These are phyloP conservation scores for Hirtodrosophila histrioides DNA, from an alignment of 2,888 invertebrate species.

Conservation along the genomic window DNA sequence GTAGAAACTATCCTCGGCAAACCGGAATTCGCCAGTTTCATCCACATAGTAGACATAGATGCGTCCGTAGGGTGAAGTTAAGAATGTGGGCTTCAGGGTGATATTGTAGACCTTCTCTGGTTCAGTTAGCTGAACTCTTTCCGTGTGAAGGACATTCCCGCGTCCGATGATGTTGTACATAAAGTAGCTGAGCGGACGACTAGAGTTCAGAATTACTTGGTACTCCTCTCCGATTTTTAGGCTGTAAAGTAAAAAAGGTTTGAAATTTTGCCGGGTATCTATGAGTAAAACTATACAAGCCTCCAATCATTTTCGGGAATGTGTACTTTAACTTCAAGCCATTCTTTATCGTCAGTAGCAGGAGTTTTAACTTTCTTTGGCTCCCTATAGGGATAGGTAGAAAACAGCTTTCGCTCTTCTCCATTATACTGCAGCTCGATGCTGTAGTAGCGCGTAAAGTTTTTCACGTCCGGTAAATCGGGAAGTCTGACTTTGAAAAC, in stretches of 20 bases:
- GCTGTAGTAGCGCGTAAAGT: slow-evolving; percentile 60
- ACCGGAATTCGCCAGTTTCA: slow-evolving; percentile 91
- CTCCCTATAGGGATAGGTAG: slow-evolving; percentile 72
- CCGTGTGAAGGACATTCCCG: slow-evolving; percentile 92
- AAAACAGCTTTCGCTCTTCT: slow-evolving; percentile 62
- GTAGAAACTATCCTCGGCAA: slow-evolving; percentile 93
- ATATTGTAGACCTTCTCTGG: slow-evolving; percentile 86
- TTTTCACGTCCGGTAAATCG: slow-evolving; percentile 80
- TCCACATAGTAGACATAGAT: slow-evolving; percentile 91
- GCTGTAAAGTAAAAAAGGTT: slow-evolving; percentile 76
- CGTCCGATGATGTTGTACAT: slow-evolving; percentile 92
- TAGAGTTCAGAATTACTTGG: slow-evolving; percentile 90
- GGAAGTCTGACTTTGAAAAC: slow-evolving; percentile 88
- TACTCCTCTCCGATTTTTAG: slow-evolving; percentile 88
- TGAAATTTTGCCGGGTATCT: too few species aligned
- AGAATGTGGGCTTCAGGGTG: slow-evolving; percentile 89
- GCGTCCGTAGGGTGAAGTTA: slow-evolving; percentile 92
- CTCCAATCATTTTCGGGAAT: slow-evolving; percentile 51
- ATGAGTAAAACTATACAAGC: slow-evolving; percentile 43
- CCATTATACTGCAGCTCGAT: slow-evolving; percentile 65
- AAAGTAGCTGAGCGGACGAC: slow-evolving; percentile 89
- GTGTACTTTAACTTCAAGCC: slow-evolving; percentile 54
- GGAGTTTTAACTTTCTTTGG: slow-evolving; percentile 59
- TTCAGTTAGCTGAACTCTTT: slow-evolving; percentile 87
- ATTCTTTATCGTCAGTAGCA: slow-evolving; percentile 59